phyloP scores from a whole-genome alignment of 2,797 vertebrate species.

The Psittacula echo region DNA sequence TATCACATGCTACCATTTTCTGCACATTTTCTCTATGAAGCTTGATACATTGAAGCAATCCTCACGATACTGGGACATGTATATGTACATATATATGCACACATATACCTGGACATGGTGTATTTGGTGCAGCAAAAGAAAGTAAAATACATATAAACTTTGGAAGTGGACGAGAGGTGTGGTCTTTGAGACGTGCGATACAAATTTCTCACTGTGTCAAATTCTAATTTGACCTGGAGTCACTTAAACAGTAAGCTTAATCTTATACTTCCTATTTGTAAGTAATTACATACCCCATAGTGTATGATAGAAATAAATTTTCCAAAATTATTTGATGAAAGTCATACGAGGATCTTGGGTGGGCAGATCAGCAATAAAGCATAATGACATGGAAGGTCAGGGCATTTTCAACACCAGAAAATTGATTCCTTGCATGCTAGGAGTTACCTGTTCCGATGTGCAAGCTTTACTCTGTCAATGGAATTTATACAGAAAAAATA shows the following conservation, averaged over 20 bases:
- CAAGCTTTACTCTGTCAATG: not conserved
- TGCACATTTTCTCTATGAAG: not conserved
- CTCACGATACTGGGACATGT: not conserved
- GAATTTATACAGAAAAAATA: not conserved
- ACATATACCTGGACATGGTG: not conserved
- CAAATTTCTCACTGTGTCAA: not conserved
- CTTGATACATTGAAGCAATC: not conserved
- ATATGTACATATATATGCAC: rapidly evolving
- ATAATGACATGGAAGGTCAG: not conserved
- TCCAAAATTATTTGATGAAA: not conserved
- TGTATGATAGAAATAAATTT: not conserved
- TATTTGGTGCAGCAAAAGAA: not conserved
- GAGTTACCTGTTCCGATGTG: not conserved
- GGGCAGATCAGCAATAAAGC: not conserved
- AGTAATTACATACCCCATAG: not conserved
- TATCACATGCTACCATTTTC: not conserved
- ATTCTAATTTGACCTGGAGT: not conserved
- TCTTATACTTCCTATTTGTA: not conserved
- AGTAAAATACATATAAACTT: not conserved
- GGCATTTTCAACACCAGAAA: not conserved
- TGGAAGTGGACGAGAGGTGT: not conserved
- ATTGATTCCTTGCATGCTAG: not conserved
- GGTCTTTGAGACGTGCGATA: not conserved
- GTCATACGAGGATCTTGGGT: not conserved
- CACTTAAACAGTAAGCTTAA: not conserved